Conservation (phyloP, 1,140 invertebrate genomes). For the Palaemon carinicauda region DNA sequence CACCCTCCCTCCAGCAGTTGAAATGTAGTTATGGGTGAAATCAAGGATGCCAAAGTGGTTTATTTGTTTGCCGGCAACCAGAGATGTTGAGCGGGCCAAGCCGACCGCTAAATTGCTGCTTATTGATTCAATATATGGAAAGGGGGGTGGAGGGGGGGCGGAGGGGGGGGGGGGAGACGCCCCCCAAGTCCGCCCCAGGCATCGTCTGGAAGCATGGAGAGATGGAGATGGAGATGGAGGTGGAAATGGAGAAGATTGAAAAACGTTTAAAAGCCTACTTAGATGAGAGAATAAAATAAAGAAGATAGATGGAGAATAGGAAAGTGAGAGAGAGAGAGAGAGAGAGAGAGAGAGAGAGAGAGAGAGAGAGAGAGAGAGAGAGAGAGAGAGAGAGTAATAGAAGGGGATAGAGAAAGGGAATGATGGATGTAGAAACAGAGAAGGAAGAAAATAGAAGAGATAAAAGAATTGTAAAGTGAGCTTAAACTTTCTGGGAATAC, state of each 20-base stretch:
- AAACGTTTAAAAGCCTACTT: neutral
- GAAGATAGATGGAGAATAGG: neutral
- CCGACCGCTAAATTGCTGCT: slow-evolving; percentile 22
- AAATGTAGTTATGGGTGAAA: slow-evolving; percentile 18
- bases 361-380: neutral
- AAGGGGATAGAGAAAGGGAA: neutral
- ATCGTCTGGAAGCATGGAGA: neutral
- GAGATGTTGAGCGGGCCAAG: neutral
- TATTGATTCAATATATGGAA: slow-evolving; percentile 39
- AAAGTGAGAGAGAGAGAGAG: neutral
- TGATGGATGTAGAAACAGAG: neutral
- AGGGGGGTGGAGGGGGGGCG: neutral
- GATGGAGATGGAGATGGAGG: neutral
- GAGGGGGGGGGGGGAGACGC: neutral
- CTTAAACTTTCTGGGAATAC: no score
- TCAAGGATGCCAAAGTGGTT: slow-evolving; percentile 35
- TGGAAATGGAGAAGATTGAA: neutral
- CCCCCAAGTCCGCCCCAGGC: neutral
- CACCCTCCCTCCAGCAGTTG: neutral
- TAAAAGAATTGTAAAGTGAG: no score
- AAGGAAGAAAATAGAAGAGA: neutral
- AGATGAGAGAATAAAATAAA: neutral
- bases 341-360: neutral
- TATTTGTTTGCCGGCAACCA: slow-evolving; percentile 10
- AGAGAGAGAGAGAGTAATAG: neutral